Evolutionary conservation across 2,888 invertebrate species (phyloP).

Genomic region (Oscheius sp.): DNA sequence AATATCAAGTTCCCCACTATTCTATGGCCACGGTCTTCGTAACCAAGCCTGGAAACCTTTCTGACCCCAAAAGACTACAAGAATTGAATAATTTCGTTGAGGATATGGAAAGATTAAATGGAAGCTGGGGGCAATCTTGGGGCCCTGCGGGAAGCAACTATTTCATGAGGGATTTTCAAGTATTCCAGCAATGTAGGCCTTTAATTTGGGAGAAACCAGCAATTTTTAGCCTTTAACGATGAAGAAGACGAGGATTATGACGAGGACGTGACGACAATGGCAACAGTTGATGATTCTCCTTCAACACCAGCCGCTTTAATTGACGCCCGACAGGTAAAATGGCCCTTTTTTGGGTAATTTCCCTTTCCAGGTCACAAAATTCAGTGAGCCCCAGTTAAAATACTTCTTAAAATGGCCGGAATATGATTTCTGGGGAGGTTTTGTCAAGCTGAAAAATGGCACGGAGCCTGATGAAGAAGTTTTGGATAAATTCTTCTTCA

Average conservation of each 20-base stretch:
- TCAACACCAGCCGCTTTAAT: constrained; percentile 30
- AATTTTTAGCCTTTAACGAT: constrained; percentile 25
- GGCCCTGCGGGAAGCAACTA: constrained; percentile 68
- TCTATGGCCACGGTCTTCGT: constrained; percentile 64
- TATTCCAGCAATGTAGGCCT: constrained; percentile 63
- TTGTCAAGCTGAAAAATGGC: constrained; percentile 63
- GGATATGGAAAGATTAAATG: constrained; percentile 67
- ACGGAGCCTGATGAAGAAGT: constrained; percentile 51
- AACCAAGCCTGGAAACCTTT: constrained; percentile 62
- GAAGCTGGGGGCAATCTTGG: constrained; percentile 65
- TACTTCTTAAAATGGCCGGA: constrained; percentile 71
- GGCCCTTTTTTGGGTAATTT: background rate
- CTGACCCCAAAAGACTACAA: constrained; percentile 54
- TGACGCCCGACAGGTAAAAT: constrained; percentile 15
- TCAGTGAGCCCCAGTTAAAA: constrained; percentile 63
- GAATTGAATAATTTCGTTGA: constrained; percentile 65
- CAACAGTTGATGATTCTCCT: background rate
- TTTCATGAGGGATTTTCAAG: constrained; percentile 68
- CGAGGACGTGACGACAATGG: constrained; percentile 46
- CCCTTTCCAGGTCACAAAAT: constrained; percentile 5
- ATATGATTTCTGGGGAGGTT: constrained; percentile 70
- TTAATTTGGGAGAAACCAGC: background rate
- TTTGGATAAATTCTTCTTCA: constrained; percentile 71
- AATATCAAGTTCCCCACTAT: constrained; percentile 64
- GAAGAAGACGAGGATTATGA: constrained; percentile 52